Conservation (phyloP, 2,888 invertebrate species). For the Euproctis similis region DNA sequence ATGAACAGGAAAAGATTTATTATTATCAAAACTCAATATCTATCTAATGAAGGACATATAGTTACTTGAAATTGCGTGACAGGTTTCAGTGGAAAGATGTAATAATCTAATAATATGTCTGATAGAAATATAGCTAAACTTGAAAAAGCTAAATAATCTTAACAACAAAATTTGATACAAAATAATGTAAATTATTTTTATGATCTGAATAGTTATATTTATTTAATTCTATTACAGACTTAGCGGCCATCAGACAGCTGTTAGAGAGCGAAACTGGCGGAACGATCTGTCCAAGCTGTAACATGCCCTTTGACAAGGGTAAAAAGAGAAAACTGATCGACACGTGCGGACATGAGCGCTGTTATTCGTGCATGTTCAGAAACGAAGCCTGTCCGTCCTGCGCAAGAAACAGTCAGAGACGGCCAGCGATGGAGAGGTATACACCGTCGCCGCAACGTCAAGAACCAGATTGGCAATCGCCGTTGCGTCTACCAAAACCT, state of each 20-base stretch:
- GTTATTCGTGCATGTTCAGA: conserved; percentile 95
- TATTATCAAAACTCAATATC: too few species aligned
- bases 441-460: conserved; percentile 64
- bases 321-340: conserved; percentile 96
- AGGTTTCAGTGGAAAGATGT: too few species aligned
- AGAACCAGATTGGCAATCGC: conserved; percentile 65
- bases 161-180: too few species aligned
- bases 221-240: conserved; percentile 77
- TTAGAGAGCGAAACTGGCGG: conserved; percentile 84
- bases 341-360: conserved; percentile 95
- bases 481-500: conserved; percentile 76
- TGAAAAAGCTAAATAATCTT: too few species aligned
- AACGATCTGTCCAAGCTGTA: conserved; percentile 87
- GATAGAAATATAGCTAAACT: too few species aligned
- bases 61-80: too few species aligned
- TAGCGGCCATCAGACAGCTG: conserved; percentile 87
- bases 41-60: too few species aligned
- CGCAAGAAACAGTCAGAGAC: conserved; percentile 52
- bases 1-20: conserved; percentile 15
- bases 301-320: conserved; percentile 96
- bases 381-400: conserved; percentile 94
- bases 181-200: too few species aligned
- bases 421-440: conserved; percentile 63
- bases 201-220: too few species aligned
- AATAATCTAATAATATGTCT: too few species aligned